Evolutionary conservation across 2,888 invertebrate genomes (phyloP).

Genomic region (Drosophila hamatofila): DNA sequence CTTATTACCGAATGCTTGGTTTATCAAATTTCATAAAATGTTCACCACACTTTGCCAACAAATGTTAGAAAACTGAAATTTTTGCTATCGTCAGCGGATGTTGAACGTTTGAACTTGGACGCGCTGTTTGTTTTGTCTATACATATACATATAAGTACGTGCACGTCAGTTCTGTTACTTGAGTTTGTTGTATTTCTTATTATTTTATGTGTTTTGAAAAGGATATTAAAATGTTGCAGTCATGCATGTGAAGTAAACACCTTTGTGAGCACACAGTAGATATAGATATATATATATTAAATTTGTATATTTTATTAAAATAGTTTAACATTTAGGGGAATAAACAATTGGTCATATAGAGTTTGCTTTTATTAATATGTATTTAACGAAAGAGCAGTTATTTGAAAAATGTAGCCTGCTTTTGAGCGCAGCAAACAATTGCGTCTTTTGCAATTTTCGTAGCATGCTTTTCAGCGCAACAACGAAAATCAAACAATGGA

Average conservation of each 20-base stretch:
- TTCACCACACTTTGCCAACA: conserved; percentile 29
- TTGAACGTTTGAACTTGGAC: conserved; percentile 10
- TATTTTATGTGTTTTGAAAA: neutral
- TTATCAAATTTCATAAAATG: conserved; percentile 53
- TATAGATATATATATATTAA: too few relatives aligned
- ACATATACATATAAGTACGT: neutral
- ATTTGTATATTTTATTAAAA: too few relatives aligned
- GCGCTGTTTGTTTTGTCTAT: neutral
- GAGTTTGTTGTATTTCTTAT: neutral
- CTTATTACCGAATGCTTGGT: conserved; percentile 44
- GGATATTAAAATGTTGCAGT: neutral
- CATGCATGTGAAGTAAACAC: neutral
- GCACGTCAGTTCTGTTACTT: neutral
- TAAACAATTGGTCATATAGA: too few relatives aligned
- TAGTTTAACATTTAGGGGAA: too few relatives aligned
- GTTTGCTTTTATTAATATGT: neutral
- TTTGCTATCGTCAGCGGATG: conserved; percentile 22
- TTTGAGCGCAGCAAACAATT: neutral
- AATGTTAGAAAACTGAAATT: conserved; percentile 24
- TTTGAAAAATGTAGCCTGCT: conserved; percentile 1
- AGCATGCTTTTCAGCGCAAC: conserved; percentile 6
- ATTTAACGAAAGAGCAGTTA: neutral
- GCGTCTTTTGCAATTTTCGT: neutral
- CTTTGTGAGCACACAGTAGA: neutral
- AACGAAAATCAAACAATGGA: too few relatives aligned